Percentiles rank a stretch among this genome's conserved stretches.
These are phyloP conservation scores for Drosophila borborema DNA, from an alignment of 2,888 invertebrate species.

Conservation along the genomic window DNA sequence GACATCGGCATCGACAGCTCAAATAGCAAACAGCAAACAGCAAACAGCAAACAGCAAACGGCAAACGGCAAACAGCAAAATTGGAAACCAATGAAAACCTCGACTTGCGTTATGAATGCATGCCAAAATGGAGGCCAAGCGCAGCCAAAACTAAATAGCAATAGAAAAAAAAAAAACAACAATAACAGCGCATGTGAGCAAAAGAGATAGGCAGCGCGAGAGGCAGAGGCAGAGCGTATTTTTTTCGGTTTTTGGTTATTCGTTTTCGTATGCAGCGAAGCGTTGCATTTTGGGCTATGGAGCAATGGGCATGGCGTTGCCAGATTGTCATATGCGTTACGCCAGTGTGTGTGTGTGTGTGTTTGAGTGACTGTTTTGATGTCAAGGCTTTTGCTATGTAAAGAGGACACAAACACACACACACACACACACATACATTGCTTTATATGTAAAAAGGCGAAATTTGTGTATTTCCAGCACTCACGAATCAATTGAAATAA, in stretches of 20 bases:
- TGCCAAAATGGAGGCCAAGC: conserved; percentile 80
- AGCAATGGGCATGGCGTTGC: conserved; percentile 64
- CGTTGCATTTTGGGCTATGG: conserved; percentile 77
- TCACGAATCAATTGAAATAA: conserved; percentile 44
- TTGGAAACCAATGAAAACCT: conserved; percentile 81
- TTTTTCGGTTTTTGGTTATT: conserved; percentile 41
- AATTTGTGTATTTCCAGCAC: conserved; percentile 23
- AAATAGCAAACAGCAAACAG: conserved; percentile 53
- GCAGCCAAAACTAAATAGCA: conserved; percentile 76
- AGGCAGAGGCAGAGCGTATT: not conserved
- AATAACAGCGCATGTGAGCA: conserved; percentile 13
- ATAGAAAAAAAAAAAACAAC: conserved; percentile 57
- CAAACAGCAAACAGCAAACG: conserved; percentile 26
- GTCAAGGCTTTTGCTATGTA: conserved; percentile 56
- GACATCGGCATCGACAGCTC: conserved; percentile 49
- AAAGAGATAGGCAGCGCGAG: conserved; percentile 5
- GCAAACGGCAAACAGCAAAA: conserved; percentile 64
- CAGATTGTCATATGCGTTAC: conserved; percentile 69
- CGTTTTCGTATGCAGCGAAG: conserved; percentile 74
- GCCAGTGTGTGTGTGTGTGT: conserved; percentile 19
- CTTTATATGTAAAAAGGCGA: conserved; percentile 3
- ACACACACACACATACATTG: conserved; percentile 13
- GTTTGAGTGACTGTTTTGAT: conserved; percentile 54
- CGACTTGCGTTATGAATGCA: conserved; percentile 81
- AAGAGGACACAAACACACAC: conserved; percentile 28